These are phyloP conservation scores for Clamator glandarius DNA, from an alignment of 2,797 vertebrate species.

Conservation along the genomic window DNA sequence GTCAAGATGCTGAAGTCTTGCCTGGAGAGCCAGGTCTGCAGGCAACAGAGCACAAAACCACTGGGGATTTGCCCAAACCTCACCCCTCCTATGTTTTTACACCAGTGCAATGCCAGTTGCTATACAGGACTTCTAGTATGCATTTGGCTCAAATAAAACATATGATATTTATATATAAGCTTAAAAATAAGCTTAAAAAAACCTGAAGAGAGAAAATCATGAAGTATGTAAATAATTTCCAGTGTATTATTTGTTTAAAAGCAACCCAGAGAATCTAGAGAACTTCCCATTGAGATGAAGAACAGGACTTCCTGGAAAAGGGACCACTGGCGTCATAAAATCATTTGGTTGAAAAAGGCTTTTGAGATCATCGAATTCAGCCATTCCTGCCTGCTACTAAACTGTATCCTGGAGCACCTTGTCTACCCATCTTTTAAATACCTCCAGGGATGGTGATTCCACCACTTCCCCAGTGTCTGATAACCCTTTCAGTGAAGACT, in stretches of 20 bases:
- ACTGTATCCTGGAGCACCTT: no score
- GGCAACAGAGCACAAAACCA: background rate
- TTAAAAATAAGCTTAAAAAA: background rate
- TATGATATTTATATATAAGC: fast-evolving
- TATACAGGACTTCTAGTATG: background rate
- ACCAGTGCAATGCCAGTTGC: background rate
- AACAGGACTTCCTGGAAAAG: background rate
- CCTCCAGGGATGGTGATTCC: no score
- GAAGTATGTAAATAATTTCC: background rate
- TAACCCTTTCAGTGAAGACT: no score
- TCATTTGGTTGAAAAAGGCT: no score
- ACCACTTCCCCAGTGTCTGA: no score
- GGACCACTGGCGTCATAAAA: background rate
- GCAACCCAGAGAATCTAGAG: background rate
- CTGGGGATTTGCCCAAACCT: background rate
- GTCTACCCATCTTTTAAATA: no score
- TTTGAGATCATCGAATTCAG: no score
- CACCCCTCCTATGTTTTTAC: background rate
- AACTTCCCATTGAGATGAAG: background rate
- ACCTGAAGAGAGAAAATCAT: background rate
- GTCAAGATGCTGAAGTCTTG: background rate
- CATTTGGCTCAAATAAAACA: background rate
- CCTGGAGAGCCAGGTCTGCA: background rate
- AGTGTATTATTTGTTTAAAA: background rate
- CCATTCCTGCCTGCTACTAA: no score